Conservation (phyloP, 2,797 vertebrate species). For the Protonibea diacanthus region DNA sequence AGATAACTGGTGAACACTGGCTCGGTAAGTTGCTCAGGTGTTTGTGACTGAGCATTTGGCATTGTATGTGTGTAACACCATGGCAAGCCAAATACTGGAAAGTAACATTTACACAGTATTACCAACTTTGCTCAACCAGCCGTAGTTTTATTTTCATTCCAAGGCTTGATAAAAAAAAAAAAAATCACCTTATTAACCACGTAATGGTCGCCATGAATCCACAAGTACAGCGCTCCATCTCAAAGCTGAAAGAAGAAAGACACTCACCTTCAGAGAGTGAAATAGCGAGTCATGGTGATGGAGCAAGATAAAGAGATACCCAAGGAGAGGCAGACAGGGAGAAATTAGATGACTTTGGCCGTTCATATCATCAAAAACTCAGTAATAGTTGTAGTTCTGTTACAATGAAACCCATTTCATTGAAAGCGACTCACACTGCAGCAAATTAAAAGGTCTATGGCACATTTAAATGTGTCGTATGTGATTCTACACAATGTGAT, state of each 20-base stretch:
- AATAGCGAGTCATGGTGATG: conserved; percentile 10
- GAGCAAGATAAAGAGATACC: conserved; percentile 31
- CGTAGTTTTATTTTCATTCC: background rate
- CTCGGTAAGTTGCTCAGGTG: conserved; percentile 87
- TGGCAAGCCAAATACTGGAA: conserved; percentile 8
- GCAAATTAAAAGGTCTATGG: conserved; percentile 18
- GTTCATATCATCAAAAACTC: conserved; percentile 31
- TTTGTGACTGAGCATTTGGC: conserved; percentile 14
- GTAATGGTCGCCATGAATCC: conserved; percentile 1
- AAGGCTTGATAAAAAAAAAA: conserved; percentile 28
- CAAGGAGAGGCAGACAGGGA: conserved; percentile 2
- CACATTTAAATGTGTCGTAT: too few relatives aligned
- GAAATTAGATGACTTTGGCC: conserved; percentile 18
- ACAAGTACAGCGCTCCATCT: conserved; percentile 10
- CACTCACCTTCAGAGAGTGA: background rate
- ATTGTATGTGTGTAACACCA: conserved; percentile 2
- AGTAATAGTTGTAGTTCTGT: conserved; percentile 5
- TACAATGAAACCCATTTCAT: conserved; percentile 20
- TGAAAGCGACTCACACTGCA: background rate
- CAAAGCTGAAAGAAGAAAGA: conserved; percentile 12
- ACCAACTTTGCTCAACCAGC: background rate
- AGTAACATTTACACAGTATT: conserved; percentile 1
- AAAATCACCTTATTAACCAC: conserved; percentile 15
- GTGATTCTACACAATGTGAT: too few relatives aligned
- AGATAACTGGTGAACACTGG: conserved; percentile 97